Base-by-base conservation (phyloP, 1,140 invertebrate species). In the Monomorium pharaonis region DNA sequence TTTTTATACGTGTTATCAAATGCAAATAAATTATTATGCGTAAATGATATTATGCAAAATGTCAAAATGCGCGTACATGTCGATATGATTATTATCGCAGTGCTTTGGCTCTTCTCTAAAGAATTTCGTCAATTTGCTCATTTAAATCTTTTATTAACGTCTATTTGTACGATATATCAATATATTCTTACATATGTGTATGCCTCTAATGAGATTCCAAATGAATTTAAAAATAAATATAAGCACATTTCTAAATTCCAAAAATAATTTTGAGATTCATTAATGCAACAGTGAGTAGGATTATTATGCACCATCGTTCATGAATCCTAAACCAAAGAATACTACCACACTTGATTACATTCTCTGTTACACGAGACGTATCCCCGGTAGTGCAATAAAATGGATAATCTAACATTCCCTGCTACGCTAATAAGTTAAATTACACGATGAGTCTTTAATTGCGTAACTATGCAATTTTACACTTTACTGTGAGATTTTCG, bases 1-100 rank as follows among this genome's bases (percentile, higher is more conserved):
- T 58, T 37, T 83, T n/a, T 72, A 33, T 33, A 70, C 33, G 7
- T 56, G n/a, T 21, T 58, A 47, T 60, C 51, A 27, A 27, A 60
- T 83, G 65, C 51, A 44, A 72, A 56, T 72, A 74, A 74, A 74
- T n/a, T 83, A 80, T 80, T 80, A 69, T 58, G 78, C 67, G 67
- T 83, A 83, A 83, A 21, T 47, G 27, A 60, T 83, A 74, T 83
- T 83, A 83, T 83, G 78, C 78, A 44, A 78, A 65, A 63, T 78
- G 27, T 78, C 24, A 12, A 44, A 42, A 67, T 37, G 37, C 51
- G 21, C 21, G 33, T 62, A 58, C 2, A 58, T 74, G 37, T 80
- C 27, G n/a, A 65, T 18, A 44, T n/a, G 24, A 47, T 24, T 65
- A 37, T 65, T 78, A 78, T 65, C 30, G n/a, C n/a, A 42, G 3